Evolutionary conservation across 2,888 invertebrate species (phyloP).

Genomic region (Drosophila atripex): DNA sequence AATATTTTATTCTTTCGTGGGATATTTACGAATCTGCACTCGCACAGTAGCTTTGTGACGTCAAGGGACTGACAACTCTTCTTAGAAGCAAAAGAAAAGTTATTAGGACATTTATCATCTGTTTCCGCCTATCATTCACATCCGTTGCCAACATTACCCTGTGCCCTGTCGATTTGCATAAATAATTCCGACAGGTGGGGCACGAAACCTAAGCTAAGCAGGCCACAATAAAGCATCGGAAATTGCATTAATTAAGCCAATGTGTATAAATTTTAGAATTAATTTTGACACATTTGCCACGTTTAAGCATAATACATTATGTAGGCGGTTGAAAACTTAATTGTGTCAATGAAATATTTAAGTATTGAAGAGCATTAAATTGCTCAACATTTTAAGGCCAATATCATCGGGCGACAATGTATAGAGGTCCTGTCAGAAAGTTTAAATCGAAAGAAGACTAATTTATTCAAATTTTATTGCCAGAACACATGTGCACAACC

Average conservation of each 20-base stretch:
- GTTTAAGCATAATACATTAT: constrained; percentile 2
- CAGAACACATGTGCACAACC: constrained; percentile 31
- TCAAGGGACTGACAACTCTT: not conserved
- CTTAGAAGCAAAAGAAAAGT: not conserved
- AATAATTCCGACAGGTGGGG: constrained; percentile 46
- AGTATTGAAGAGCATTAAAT: not conserved
- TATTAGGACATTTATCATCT: constrained; percentile 38
- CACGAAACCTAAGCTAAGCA: constrained; percentile 6
- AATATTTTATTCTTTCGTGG: constrained; percentile 18
- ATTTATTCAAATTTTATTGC: constrained; percentile 30
- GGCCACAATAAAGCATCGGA: constrained; percentile 30
- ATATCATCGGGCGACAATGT: not conserved
- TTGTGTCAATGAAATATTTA: constrained; percentile 25
- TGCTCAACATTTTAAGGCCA: not conserved
- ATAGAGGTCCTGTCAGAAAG: constrained; percentile 14
- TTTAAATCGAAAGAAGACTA: constrained; percentile 40
- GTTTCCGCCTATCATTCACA: constrained; percentile 32
- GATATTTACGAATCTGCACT: constrained; percentile 11
- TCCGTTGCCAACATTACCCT: constrained; percentile 49
- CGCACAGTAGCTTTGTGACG: constrained; percentile 1
- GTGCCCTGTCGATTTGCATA: constrained; percentile 31
- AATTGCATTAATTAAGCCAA: constrained; percentile 52
- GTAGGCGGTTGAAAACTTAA: constrained; percentile 6
- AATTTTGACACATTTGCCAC: constrained; percentile 35
- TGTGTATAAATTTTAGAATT: constrained; percentile 33